Evolutionary conservation across 1,140 invertebrate species (phyloP).

Genomic region (Apocrypta bakeri): DNA sequence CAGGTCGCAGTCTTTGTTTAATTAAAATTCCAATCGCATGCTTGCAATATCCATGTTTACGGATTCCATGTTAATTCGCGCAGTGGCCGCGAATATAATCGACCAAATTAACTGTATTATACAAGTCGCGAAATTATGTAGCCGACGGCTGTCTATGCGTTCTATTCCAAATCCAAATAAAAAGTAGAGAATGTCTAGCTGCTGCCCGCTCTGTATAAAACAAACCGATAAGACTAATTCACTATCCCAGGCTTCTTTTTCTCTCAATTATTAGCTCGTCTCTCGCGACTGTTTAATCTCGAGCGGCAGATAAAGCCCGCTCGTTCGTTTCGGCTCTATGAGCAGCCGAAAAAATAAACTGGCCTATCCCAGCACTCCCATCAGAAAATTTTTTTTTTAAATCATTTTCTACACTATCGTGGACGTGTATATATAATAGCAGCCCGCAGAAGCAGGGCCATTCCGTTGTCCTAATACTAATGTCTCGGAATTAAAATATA

Average conservation of each 20-base stretch:
- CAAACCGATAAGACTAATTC: neutral
- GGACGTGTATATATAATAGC: neutral
- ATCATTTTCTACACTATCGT: neutral
- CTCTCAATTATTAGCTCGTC: conserved; percentile 34
- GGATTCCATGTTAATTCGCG: neutral
- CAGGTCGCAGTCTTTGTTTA: conserved; percentile 32
- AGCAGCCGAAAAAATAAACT: conserved; percentile 36
- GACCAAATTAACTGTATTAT: neutral
- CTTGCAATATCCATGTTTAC: conserved; percentile 14
- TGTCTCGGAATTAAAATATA: conserved; percentile 34
- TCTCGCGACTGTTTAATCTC: conserved; percentile 33
- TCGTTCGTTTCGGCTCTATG: neutral
- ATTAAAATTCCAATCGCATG: conserved; percentile 42
- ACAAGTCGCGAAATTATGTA: too few species aligned
- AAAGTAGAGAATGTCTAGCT: too few species aligned
- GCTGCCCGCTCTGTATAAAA: neutral
- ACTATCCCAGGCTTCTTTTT: conserved; percentile 10
- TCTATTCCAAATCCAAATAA: neutral
- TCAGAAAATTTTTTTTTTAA: conserved; percentile 23
- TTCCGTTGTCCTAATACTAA: conserved; percentile 4
- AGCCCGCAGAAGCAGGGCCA: conserved; percentile 8
- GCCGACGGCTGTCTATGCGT: too few species aligned
- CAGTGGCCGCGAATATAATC: neutral
- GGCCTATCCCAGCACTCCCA: neutral
- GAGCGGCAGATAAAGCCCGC: conserved; percentile 12